Conservation (phyloP, 2,888 invertebrate species). For the Dolomedes plantarius region DNA sequence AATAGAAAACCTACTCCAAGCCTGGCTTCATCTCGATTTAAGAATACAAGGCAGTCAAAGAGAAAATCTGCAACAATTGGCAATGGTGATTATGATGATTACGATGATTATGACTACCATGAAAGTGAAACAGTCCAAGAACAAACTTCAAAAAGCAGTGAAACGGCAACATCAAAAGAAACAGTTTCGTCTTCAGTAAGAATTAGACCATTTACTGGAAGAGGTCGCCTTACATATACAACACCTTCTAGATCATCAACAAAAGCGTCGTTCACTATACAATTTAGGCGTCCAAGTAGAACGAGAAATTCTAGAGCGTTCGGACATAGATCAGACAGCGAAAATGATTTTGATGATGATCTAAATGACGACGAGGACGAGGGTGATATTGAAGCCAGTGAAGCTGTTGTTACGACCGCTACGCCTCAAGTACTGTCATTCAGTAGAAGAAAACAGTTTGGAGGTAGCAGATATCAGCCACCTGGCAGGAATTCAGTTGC, state of each 20-base stretch:
- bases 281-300: conserved; percentile 63
- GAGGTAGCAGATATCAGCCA: conserved; percentile 50
- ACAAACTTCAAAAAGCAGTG: conserved; percentile 21
- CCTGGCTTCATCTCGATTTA: conserved; percentile 37
- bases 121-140: conserved; percentile 29
- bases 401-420: conserved; percentile 67
- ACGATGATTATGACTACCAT: conserved; percentile 70
- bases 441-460: conserved; percentile 58
- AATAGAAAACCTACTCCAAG: conserved; percentile 47
- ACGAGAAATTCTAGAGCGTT: conserved; percentile 66
- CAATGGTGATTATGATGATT: conserved; percentile 65
- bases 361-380: conserved; percentile 60
- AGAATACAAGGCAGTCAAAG: conserved; percentile 55
- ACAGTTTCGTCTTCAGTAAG: conserved; percentile 54
- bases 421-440: conserved; percentile 54
- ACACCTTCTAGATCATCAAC: conserved; percentile 25
- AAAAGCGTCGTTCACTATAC: conserved; percentile 61
- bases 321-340: conserved; percentile 65
- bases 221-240: conserved; percentile 48
- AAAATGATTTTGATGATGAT: conserved; percentile 66
- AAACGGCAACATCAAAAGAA: conserved; percentile 39
- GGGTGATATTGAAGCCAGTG: conserved; percentile 70
- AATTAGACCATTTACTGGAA: conserved; percentile 64
- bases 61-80: conserved; percentile 34
- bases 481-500: conserved; percentile 47